Evolutionary conservation across 2,888 invertebrate species (phyloP).

Genomic region (Philonicus albiceps): DNA sequence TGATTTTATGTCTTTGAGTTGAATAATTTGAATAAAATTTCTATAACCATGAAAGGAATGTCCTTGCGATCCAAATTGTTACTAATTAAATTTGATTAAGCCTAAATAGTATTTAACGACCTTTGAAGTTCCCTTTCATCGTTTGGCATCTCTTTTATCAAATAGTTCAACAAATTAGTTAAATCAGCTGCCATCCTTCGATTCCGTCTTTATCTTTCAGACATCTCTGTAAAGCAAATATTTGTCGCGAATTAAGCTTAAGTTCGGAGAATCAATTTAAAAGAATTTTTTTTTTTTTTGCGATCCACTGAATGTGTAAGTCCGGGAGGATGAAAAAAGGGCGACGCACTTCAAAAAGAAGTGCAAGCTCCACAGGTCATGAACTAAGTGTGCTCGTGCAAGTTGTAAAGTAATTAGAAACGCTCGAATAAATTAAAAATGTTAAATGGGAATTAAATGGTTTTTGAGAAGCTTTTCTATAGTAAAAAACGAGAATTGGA

Average conservation of each 20-base stretch:
- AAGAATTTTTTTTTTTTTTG: background rate
- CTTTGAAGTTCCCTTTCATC: background rate
- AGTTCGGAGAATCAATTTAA: background rate
- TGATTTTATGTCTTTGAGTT: background rate
- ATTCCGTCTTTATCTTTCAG: background rate
- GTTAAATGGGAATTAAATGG: background rate
- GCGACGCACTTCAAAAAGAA: background rate
- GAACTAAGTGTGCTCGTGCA: background rate
- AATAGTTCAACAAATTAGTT: background rate
- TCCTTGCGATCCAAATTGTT: background rate
- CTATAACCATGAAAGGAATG: background rate
- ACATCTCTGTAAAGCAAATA: background rate
- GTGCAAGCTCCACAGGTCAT: background rate
- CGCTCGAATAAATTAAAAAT: slow-evolving; percentile 20
- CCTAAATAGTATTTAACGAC: background rate
- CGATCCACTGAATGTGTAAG: background rate
- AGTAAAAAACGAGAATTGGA: background rate
- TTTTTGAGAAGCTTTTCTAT: background rate
- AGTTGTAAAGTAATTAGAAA: background rate
- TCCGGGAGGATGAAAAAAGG: background rate
- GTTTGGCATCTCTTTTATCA: background rate
- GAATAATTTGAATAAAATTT: background rate
- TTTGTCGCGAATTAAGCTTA: background rate
- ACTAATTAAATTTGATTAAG: background rate
- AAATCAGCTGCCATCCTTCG: background rate